phyloP scores from a whole-genome alignment of 1,140 invertebrate genomes.

The Ips typographus region DNA sequence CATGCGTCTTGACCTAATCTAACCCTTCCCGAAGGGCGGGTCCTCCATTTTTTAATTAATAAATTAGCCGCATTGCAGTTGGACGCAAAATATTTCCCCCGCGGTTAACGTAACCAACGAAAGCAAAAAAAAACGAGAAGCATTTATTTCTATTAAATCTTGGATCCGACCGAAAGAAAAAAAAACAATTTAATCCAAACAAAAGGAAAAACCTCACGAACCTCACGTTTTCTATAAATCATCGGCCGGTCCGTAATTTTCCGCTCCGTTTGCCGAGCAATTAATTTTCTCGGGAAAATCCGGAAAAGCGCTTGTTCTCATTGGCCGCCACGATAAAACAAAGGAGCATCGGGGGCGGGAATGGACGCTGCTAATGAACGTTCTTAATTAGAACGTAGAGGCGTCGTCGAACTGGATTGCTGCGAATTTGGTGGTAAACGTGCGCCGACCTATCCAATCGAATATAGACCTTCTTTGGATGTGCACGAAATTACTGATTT shows the following conservation, averaged over 20 bases:
- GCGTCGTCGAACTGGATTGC: slow-evolving; percentile 16
- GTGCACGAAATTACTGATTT: too few species aligned
- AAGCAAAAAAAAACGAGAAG: background rate
- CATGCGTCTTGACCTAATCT: background rate
- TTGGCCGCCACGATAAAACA: slow-evolving; percentile 24
- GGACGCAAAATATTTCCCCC: background rate
- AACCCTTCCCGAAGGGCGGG: slow-evolving; percentile 11
- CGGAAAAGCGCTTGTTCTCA: slow-evolving; percentile 9
- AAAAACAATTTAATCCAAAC: slow-evolving; percentile 32
- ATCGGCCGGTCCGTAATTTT: slow-evolving; percentile 29
- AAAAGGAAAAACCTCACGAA: slow-evolving; percentile 32
- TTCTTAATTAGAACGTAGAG: background rate
- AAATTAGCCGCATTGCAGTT: background rate
- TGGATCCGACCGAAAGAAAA: slow-evolving; percentile 1
- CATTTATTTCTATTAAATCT: background rate
- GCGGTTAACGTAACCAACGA: too few species aligned
- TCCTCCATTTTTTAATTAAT: slow-evolving; percentile 1
- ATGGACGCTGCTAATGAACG: slow-evolving; percentile 24
- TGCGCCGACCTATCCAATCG: background rate
- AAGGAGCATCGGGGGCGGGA: slow-evolving; percentile 29
- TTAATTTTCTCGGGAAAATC: slow-evolving; percentile 33
- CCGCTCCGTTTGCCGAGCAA: slow-evolving; percentile 25
- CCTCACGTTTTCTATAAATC: slow-evolving; percentile 31
- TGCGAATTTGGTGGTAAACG: background rate
- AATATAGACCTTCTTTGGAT: too few species aligned